A percentile compares a stretch with the other conserved stretches of the same genome.
These are phyloP conservation scores for Chrysaora quinquecirrha DNA, from an alignment of 30 jellyfish, hydroid and myxozoan genomes.

Conservation along the genomic window DNA sequence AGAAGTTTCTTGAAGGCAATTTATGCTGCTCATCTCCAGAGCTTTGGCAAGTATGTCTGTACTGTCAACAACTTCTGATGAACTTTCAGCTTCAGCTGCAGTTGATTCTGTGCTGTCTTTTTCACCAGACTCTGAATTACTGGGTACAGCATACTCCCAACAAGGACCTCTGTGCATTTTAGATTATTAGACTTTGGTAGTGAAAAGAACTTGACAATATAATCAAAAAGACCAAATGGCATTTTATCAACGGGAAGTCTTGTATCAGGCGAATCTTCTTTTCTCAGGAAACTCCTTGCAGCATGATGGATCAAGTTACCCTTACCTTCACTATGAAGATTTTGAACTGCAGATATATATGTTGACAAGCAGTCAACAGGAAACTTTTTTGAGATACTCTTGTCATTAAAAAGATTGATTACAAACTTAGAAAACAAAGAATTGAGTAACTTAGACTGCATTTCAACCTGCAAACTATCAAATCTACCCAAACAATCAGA, in stretches of 20 bases:
- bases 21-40: background rate
- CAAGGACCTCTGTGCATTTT: background rate
- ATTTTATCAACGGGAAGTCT: background rate
- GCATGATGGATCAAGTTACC: background rate
- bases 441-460: background rate
- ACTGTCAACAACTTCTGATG: background rate
- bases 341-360: background rate
- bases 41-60: background rate
- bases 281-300: background rate
- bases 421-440: background rate
- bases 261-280: background rate
- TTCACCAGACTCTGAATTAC: background rate
- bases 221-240: background rate
- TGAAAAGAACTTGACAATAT: background rate
- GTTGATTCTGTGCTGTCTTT: background rate
- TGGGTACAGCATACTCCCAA: background rate
- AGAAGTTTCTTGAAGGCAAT: too few species aligned
- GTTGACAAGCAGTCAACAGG: background rate
- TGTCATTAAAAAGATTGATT: too few species aligned
- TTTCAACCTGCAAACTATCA: background rate
- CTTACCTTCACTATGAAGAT: background rate
- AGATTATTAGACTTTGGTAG: background rate
- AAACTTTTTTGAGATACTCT: background rate
- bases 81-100: background rate
- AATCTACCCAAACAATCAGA: background rate